Base-by-base conservation (phyloP, 2,113 vertebrate species). In the Chionis minor region DNA sequence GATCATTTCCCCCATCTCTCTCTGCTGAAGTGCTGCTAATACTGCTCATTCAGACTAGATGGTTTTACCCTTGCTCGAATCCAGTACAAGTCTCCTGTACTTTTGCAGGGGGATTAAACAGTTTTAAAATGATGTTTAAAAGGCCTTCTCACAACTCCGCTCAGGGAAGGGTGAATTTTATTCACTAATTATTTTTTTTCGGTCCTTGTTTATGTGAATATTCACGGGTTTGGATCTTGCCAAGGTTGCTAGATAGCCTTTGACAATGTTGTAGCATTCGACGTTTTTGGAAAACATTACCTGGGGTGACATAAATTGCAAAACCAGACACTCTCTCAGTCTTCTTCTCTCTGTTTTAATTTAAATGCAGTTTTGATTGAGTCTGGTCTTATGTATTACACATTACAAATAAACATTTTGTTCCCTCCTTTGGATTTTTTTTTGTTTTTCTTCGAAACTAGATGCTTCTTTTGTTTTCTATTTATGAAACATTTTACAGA, bases 401-500 rank as follows among this genome's bases (percentile, higher is more conserved):
- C 89, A 92, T 86, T 80, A 58, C n/a, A 95, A 85, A 87, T 52
- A 78, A 79, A 55, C 11, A 55, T 40, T 90, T 45, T 80, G n/a
- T 55, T 66, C n/a, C 21, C 51, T 85, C 21, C 27, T 87, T 77
- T 66, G 56, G 47, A 75, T 61, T 75, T 88, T 77, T 55, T 92
- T 35, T 38, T 33, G 14, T 66, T 80, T 78, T 73, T 65, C 52
- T 81, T 95, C 87, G 44, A 92, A 91, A 62, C 30, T 45, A 88
- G 62, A 85, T 54, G 82, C 33, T 94, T 92, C 73, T 90, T 97
- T 93, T 91, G 45, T 88, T 95, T 96, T 86, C 45, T 74, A 40
- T 88, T 95, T 94, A 90, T 63, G 69, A 97, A 92, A 73, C 26
- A 12, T 96, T 97, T 93, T 56, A 77, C 63, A 82, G 90, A 90